These are phyloP conservation scores for Muscidifurax raptorellus DNA, from an alignment of 1,140 invertebrate species.

Conservation along the genomic window DNA sequence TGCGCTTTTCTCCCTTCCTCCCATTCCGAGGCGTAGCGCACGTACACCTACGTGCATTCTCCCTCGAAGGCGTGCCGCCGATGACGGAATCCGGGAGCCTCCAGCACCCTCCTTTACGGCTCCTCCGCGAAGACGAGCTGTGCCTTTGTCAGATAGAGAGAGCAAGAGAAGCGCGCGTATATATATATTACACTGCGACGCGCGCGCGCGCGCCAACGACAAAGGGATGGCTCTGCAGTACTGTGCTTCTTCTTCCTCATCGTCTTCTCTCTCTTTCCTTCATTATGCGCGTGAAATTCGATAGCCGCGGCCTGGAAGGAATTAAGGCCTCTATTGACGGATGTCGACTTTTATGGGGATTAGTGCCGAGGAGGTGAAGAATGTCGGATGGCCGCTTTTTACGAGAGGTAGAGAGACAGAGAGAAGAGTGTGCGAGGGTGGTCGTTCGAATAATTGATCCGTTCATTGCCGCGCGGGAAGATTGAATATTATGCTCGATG, in stretches of 20 bases:
- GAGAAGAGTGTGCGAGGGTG: no score
- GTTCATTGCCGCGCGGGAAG: constrained; percentile 8
- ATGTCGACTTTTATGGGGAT: neutral
- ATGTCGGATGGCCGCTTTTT: neutral
- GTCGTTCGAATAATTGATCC: constrained; percentile 24
- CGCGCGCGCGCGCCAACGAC: neutral
- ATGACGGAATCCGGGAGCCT: neutral
- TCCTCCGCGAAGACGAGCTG: neutral
- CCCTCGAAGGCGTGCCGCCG: neutral
- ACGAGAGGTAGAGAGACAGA: no score
- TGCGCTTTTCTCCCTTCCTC: neutral
- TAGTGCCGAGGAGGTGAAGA: neutral
- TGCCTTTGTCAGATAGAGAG: neutral
- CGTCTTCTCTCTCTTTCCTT: neutral
- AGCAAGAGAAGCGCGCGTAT: neutral
- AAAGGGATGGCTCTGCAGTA: neutral
- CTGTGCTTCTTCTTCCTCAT: neutral
- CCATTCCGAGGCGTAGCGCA: neutral
- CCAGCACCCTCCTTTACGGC: no score
- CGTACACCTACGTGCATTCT: neutral
- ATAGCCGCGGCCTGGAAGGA: neutral
- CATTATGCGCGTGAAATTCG: constrained; percentile 31
- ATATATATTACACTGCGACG: neutral
- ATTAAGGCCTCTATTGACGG: constrained; percentile 9
- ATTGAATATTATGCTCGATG: neutral